A percentile compares a stretch with the other conserved stretches of the same genome.
phyloP scores from a whole-genome alignment of 1,140 invertebrate genomes.

The Pinna nobilis region DNA sequence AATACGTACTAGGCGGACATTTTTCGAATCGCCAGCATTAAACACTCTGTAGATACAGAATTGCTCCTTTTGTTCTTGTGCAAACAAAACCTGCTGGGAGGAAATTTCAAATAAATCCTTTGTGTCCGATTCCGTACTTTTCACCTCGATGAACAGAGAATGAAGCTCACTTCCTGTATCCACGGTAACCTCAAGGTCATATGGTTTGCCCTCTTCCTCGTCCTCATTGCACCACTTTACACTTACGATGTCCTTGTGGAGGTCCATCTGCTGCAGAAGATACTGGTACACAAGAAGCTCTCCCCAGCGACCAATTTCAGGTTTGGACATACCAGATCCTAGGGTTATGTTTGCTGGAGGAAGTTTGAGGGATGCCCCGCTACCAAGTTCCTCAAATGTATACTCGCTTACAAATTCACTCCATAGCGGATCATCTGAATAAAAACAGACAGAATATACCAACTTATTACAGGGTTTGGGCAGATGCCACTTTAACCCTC shows the following conservation, averaged over 20 bases:
- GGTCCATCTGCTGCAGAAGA: constrained; percentile 51
- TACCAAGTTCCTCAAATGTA: constrained; percentile 57
- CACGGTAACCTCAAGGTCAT: constrained; percentile 62
- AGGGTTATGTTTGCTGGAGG: constrained; percentile 14
- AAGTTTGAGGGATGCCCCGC: constrained; percentile 36
- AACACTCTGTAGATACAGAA: constrained; percentile 70
- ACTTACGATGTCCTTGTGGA: constrained; percentile 42
- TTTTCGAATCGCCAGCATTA: constrained; percentile 55
- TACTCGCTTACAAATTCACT: constrained; percentile 51
- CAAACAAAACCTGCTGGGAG: constrained; percentile 64
- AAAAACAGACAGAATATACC: constrained; percentile 5
- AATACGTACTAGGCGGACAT: constrained; percentile 58
- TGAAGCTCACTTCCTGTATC: constrained; percentile 13
- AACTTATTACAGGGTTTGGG: no score
- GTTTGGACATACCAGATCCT: constrained; percentile 16
- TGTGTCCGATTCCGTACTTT: constrained; percentile 58
- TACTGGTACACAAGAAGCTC: constrained; percentile 65
- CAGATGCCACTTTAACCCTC: no score
- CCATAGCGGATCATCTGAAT: constrained; percentile 62
- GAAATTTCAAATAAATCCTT: constrained; percentile 70
- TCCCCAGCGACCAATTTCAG: constrained; percentile 62
- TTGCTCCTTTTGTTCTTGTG: constrained; percentile 55
- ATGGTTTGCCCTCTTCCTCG: constrained; percentile 58
- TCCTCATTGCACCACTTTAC: constrained; percentile 59
- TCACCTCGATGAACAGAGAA: constrained; percentile 56